A percentile compares a stretch with the other conserved stretches of the same genome.
These are phyloP conservation scores for Sitodiplosis mosellana DNA, from an alignment of 1,140 invertebrate species.

Conservation along the genomic window DNA sequence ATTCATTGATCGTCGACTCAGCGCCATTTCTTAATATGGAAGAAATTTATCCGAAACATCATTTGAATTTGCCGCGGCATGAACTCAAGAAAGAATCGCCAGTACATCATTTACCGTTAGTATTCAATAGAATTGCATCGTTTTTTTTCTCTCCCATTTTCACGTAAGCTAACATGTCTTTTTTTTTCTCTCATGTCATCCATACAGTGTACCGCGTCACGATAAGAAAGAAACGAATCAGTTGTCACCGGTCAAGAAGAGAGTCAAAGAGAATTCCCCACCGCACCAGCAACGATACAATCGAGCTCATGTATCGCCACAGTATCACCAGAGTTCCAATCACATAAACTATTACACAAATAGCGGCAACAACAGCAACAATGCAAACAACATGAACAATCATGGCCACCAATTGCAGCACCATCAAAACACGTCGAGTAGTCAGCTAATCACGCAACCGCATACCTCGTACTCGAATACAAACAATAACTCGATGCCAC, in stretches of 20 bases:
- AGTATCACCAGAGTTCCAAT: constrained; percentile 13
- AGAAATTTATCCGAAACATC: constrained; percentile 25
- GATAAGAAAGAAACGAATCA: constrained; percentile 82
- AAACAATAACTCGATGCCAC: no score
- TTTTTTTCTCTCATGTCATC: constrained; percentile 1
- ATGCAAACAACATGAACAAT: not conserved
- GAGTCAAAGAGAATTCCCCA: constrained; percentile 92
- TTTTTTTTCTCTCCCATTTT: not conserved
- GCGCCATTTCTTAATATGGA: constrained; percentile 47
- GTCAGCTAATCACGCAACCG: no score
- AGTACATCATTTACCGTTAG: constrained; percentile 24
- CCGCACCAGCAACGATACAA: constrained; percentile 41
- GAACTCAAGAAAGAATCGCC: constrained; percentile 26
- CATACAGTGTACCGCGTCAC: constrained; percentile 28
- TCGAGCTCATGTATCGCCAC: constrained; percentile 25
- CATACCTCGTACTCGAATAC: no score
- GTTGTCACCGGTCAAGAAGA: constrained; percentile 89
- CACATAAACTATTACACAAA: not conserved
- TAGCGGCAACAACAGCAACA: not conserved
- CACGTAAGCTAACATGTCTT: not conserved
- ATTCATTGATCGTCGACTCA: constrained; percentile 64
- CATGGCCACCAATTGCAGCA: not conserved
- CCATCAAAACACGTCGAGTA: not conserved
- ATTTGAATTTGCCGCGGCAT: constrained; percentile 24
- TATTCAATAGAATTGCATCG: not conserved